Conservation (phyloP, 2,888 invertebrate species). For the Eulithis testata region DNA sequence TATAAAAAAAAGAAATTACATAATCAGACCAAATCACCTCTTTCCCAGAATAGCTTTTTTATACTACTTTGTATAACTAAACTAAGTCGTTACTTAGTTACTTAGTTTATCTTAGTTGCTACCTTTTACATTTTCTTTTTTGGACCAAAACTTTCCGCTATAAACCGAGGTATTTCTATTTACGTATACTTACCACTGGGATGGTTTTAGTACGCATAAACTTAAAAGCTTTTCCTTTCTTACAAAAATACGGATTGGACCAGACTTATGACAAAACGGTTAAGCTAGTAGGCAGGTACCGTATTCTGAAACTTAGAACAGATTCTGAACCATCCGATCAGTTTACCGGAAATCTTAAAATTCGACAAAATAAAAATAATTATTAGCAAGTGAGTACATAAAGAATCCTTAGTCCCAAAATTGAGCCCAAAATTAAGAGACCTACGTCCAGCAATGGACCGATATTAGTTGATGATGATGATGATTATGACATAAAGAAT, state of each 20-base stretch:
- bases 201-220: constrained; percentile 34
- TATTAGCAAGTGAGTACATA: no score
- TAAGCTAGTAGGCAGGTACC: not conserved
- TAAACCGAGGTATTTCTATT: constrained; percentile 30
- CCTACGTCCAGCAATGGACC: no score
- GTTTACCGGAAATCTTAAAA: no score
- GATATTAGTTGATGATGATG: no score
- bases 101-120: not conserved
- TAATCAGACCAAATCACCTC: no score
- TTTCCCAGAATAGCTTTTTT: not conserved
- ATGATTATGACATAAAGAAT: no score
- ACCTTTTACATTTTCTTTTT: constrained; percentile 16
- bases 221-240: constrained; percentile 34
- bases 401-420: no score
- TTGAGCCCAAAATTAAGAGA: no score
- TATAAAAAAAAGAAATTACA: no score
- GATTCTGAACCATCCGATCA: no score
- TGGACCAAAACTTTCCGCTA: constrained; percentile 21
- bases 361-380: no score
- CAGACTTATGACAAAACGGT: constrained; percentile 10
- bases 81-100: no score
- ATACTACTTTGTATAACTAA: constrained; percentile 1
- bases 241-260: constrained; percentile 14
- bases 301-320: not conserved
- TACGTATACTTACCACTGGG: constrained; percentile 31